A percentile compares a stretch with the other conserved stretches of the same genome.
These are phyloP conservation scores for Galeopsomyia nigrocyanea DNA, from an alignment of 2,888 invertebrate genomes.

Conservation along the genomic window DNA sequence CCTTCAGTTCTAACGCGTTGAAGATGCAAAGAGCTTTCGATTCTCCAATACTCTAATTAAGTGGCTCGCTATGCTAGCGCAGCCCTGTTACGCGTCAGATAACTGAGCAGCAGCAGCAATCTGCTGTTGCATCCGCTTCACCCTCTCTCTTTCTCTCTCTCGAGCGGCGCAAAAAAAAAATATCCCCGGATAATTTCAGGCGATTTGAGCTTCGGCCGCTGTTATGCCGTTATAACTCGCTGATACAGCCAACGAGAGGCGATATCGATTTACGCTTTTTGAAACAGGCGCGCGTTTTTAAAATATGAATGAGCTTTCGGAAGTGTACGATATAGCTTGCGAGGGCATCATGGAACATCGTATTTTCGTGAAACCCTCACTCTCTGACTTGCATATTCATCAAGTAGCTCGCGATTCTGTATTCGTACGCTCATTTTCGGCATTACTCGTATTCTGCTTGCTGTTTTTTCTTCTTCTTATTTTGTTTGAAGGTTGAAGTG, in stretches of 20 bases:
- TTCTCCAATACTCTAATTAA: too few relatives aligned
- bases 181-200: constrained; percentile 13
- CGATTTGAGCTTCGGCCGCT: constrained; percentile 4
- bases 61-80: too few relatives aligned
- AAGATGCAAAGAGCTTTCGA: too few relatives aligned
- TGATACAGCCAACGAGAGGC: not conserved
- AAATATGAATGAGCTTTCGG: constrained; percentile 31
- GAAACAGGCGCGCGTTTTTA: constrained; percentile 11
- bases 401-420: not conserved
- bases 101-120: constrained; percentile 3
- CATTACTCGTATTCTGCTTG: not conserved
- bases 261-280: constrained; percentile 31
- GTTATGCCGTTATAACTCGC: not conserved
- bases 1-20: too few relatives aligned
- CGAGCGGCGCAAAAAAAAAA: not conserved
- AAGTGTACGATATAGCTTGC: not conserved
- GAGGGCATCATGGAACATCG: constrained; percentile 24
- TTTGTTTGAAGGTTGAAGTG: not conserved
- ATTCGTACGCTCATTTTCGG: not conserved
- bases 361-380: constrained; percentile 5
- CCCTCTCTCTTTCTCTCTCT: not conserved
- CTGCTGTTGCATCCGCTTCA: too few relatives aligned
- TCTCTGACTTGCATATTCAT: constrained; percentile 16
- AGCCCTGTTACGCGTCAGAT: not conserved
- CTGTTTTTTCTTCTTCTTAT: constrained; percentile 11